Base-by-base conservation (phyloP, 2,113 vertebrate species). In the Amphiprion ocellaris region DNA sequence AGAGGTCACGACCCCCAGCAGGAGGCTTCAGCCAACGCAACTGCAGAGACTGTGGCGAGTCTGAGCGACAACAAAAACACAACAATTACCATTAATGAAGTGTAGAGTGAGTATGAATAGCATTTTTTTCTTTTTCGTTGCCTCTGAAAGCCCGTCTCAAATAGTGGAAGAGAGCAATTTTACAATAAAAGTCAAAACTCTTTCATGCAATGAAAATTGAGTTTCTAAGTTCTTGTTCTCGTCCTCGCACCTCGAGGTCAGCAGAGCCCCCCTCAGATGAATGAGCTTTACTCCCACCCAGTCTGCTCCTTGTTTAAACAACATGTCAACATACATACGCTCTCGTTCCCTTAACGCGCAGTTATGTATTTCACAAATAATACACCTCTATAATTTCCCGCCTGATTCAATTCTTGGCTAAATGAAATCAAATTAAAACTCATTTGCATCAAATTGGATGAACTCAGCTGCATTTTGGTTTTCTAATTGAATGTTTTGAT, bases 1-100 rank as follows among this genome's bases (percentile, higher is more conserved):
- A 69, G 79, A 90, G 93, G 94, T 92, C 93, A 26, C 72, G 90
- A 95, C 94, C 93, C 93, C 81, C 55, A 63, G 89, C 76, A 69
- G 92, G 90, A 85, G 78, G 69, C 74, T 87, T 83, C n/a, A 88
- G 87, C 85, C 81, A 56, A 79, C 28, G 55, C 79, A 72, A 79
- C 88, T 77, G 46, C 4, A 46, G 37, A 69, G 76, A 73, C 52
- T 52, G 58, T 77, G 63, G 39, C 11, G 41, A 50, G 44, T 69
- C 79, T 73, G 80, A 84, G 46, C 23, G 58, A 77, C 33, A 83
- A 87, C 64, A 79, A 78, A 78, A 84, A 79, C 63, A 44, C 16
- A 83, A 84, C 56, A 77, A 17, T 82, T 53, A 47, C 64, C 19
- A n/a, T 30, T 1, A 83, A 72, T 60, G 63, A 77, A 26, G 75